Percentiles rank a stretch among this genome's conserved stretches.
These are phyloP conservation scores for Drosophila peninsularis DNA, from an alignment of 2,888 invertebrate genomes.

Conservation along the genomic window DNA sequence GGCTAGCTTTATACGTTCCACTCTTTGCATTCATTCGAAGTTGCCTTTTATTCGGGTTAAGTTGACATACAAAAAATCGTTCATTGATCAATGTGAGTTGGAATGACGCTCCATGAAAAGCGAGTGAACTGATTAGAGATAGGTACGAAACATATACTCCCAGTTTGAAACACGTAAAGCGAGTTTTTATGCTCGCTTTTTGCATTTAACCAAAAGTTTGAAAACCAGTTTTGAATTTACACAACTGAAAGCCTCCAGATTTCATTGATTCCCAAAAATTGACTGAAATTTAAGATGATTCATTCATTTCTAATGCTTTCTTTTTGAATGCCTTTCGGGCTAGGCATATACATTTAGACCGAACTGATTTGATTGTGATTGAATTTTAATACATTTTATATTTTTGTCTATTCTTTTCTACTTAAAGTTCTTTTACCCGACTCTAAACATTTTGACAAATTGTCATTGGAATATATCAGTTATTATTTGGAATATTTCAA, in stretches of 20 bases:
- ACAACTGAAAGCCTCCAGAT: neutral
- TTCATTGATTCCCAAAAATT: neutral
- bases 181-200: conserved; percentile 22
- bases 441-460: neutral
- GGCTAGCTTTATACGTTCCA: neutral
- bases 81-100: conserved; percentile 27
- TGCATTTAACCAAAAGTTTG: conserved; percentile 11
- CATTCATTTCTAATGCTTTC: neutral
- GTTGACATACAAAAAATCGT: conserved; percentile 23
- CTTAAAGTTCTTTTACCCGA: neutral
- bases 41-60: conserved; percentile 18
- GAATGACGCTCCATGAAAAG: conserved; percentile 21
- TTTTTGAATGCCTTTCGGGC: neutral
- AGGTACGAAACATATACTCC: neutral
- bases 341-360: no score
- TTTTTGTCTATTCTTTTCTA: no score
- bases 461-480: neutral
- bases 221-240: conserved; percentile 35
- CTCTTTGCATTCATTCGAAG: conserved; percentile 5
- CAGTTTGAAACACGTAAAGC: conserved; percentile 31
- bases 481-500: neutral
- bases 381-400: no score
- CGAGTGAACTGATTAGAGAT: conserved; percentile 19
- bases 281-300: neutral
- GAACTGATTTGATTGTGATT: no score